Base-by-base conservation (phyloP, 2,888 invertebrate species). In the Phyllotreta striolata region DNA sequence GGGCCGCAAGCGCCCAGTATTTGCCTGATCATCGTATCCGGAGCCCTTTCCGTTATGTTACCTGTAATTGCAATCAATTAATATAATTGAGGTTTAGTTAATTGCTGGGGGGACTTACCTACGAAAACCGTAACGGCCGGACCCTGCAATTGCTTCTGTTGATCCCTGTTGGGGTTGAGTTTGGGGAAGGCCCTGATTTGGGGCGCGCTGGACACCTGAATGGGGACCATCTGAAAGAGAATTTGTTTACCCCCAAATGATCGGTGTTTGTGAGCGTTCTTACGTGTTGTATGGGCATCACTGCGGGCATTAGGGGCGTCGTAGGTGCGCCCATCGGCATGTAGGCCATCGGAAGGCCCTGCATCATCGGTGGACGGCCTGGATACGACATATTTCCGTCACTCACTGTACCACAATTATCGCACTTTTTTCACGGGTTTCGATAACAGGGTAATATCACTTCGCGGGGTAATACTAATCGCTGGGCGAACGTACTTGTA, bases 121-220 rank as follows among this genome's bases (percentile, higher is more conserved):
- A 98, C 94, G 84, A 98, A 98, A 1, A 98, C 97, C 0, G 98
- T 98, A 39, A 98, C 96, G 0, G 95, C 90, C 0, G 97, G 96
- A 0, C 95, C 95, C 55, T 89, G 89, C 57, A 77, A 71, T 67
- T 78, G 78, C 63, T 80, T 80, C 58, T 79, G 72, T 64, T 80
- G 80, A 56, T 80, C 79, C 54, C 80, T 71, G 70, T 78, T 81
- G 3, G 80, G 79, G 71, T 81, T 81, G 47, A 80, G 72, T 70
- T 78, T 79, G 2, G 79, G 81, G 66, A 78, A 79, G 55, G 80
- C 81, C 58, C 82, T 72, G 56, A 82, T 81, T 72, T 81, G 81
- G 14, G 83, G 80, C 12, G 80, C 79, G 58, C 81, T 78, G 54
- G 81, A 79, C 63, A 82, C 81, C 74, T 82, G 81, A 66, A 82